These are phyloP conservation scores for Serilophus lunatus DNA, from an alignment of 2,113 vertebrate genomes.

Conservation along the genomic window DNA sequence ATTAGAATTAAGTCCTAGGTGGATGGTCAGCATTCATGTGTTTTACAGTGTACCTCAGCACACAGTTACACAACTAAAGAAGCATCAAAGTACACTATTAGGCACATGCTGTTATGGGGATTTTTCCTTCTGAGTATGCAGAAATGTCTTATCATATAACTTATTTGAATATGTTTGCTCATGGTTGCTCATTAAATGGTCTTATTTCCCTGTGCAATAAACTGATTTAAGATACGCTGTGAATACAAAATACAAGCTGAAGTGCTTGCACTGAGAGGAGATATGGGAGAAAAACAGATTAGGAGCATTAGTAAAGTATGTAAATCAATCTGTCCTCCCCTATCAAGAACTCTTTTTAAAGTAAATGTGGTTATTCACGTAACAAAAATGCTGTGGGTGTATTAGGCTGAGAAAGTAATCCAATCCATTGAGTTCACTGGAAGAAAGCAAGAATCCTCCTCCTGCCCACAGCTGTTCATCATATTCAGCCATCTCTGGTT, in stretches of 20 bases:
- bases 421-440: conserved; percentile 10
- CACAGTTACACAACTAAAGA: background rate
- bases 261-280: background rate
- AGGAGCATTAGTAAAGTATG: conserved; percentile 3
- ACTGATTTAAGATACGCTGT: background rate
- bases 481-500: conserved; percentile 18
- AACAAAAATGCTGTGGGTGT: conserved; percentile 13
- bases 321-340: conserved; percentile 14
- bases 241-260: background rate
- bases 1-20: background rate
- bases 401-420: conserved; percentile 8
- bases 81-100: background rate
- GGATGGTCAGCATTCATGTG: background rate
- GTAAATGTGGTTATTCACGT: conserved; percentile 51
- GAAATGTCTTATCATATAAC: background rate
- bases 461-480: conserved; percentile 12
- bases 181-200: background rate
- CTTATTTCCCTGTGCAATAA: background rate
- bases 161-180: conserved; percentile 7
- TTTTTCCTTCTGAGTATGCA: background rate
- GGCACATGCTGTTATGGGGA: background rate
- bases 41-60: background rate
- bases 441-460: conserved; percentile 35
- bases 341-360: conserved; percentile 59
- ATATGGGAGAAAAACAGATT: conserved; percentile 4